Evolutionary conservation across 2,797 vertebrate species (phyloP), one percentile per base, ranked within the genome.

Genomic region (Sebastes itinus): DNA sequence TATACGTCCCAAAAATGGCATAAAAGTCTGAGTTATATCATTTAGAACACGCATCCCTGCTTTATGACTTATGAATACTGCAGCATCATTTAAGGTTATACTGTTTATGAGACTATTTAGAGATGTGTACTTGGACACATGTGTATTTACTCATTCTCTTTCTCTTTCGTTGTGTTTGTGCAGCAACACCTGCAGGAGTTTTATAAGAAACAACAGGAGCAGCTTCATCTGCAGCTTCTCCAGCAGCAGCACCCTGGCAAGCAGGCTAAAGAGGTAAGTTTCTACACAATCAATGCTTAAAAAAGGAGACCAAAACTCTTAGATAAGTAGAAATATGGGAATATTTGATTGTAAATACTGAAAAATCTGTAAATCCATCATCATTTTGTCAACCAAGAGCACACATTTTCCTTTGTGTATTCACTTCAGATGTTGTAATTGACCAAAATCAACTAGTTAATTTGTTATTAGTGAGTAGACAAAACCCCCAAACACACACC

Each of bases 131-230:
- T 20, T 11, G 16, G 12, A 70, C 9, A 32, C 35, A 70, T 49
- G 5, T 25, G 54, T 28, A 54, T 80, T 68, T 59, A 35, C 32
- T 75, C 49, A 49, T 46, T 60, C 18, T 77, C 25, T 72, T 33
- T 14, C 6, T 54, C 6, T 67, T 61, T 32, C 3, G 55, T 10
- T 81, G 20, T 82, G 27, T 46, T 42, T 77, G 88, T 94, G 92
- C 96, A 99, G 98, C 99, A 99, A 98, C 99, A 99, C 95, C 97
- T 99, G 96, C 99, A 99, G 97, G 99, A 99, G 96, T 99, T 99
- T 96, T 99, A 99, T 95, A 99, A 99, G 97, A 99, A 99, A 94
- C 99, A 99, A 93, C 99, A 99, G 96, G 98, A 99, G 93, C 99
- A 99, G 97, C 97, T 99, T 94, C 99, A 99, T 95, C 97, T 99